Evolutionary conservation across 1,140 invertebrate genomes (phyloP).

Genomic region (Brachionus plicatilis): DNA sequence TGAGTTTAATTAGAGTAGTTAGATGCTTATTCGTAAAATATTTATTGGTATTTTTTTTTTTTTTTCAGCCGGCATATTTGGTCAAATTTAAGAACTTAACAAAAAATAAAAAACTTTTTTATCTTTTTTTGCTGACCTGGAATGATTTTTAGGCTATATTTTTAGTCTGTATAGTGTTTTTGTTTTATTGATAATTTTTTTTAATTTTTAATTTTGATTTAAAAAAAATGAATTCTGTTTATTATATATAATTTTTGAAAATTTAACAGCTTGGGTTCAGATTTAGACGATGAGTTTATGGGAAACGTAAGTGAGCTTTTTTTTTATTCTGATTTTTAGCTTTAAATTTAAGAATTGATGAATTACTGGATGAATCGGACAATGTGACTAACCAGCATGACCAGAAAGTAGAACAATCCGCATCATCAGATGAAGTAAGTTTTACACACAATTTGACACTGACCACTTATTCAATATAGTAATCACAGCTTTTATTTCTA

Average conservation of each 20-base stretch:
- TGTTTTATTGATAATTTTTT: background rate
- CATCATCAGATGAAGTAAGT: too few relatives aligned
- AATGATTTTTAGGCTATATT: background rate
- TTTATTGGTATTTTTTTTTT: background rate
- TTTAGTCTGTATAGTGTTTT: background rate
- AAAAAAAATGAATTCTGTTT: background rate
- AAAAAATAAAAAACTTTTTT: background rate
- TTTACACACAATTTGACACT: too few relatives aligned
- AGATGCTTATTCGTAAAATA: background rate
- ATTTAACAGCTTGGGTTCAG: background rate
- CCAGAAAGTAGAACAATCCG: background rate
- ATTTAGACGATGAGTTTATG: background rate
- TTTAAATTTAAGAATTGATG: background rate
- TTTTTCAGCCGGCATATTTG: background rate
- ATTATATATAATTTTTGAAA: background rate
- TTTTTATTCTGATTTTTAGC: background rate
- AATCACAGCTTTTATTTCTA: too few relatives aligned
- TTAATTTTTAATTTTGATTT: background rate
- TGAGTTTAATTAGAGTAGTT: background rate
- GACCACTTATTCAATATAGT: too few relatives aligned
- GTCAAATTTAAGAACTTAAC: background rate
- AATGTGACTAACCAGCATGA: too few relatives aligned
- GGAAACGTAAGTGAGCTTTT: background rate
- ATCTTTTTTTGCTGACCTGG: background rate
- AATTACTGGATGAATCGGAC: background rate